phyloP scores from a whole-genome alignment of 2,888 invertebrate species.

The Cephus runcator region DNA sequence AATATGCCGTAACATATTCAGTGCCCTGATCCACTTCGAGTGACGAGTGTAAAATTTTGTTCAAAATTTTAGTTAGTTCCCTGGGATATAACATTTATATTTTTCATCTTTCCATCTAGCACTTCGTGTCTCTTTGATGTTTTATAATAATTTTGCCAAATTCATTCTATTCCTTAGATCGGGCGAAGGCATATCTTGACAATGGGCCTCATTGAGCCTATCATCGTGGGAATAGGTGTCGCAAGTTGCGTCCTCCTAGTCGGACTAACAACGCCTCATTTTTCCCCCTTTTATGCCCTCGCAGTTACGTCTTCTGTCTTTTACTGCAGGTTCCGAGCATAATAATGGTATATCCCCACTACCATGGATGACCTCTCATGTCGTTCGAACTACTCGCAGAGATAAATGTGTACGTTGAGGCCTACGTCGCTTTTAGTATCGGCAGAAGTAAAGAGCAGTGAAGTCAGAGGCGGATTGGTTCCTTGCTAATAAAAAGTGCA shows the following conservation, averaged over 20 bases:
- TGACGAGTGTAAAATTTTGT: background rate
- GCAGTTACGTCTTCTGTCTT: constrained; percentile 6
- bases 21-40: background rate
- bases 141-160: background rate
- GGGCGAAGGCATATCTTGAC: constrained; percentile 23
- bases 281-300: constrained; percentile 12
- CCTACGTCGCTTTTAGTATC: constrained; percentile 58
- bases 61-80: background rate
- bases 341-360: constrained; percentile 44
- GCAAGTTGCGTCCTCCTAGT: constrained; percentile 8
- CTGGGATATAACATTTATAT: background rate
- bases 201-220: constrained; percentile 48
- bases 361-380: constrained; percentile 62
- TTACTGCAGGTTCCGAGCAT: background rate
- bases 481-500: background rate
- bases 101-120: background rate
- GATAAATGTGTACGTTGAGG: constrained; percentile 62
- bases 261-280: background rate
- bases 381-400: constrained; percentile 59
- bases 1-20: background rate
- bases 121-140: background rate
- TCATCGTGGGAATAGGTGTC: constrained; percentile 22
- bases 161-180: background rate
- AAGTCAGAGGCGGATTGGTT: constrained; percentile 12
- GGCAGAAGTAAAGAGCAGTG: constrained; percentile 34